Percentiles rank a stretch among this genome's conserved stretches.
Evolutionary conservation across 2,113 vertebrate species (phyloP).

Genomic region (Thamnophis sirtalis): DNA sequence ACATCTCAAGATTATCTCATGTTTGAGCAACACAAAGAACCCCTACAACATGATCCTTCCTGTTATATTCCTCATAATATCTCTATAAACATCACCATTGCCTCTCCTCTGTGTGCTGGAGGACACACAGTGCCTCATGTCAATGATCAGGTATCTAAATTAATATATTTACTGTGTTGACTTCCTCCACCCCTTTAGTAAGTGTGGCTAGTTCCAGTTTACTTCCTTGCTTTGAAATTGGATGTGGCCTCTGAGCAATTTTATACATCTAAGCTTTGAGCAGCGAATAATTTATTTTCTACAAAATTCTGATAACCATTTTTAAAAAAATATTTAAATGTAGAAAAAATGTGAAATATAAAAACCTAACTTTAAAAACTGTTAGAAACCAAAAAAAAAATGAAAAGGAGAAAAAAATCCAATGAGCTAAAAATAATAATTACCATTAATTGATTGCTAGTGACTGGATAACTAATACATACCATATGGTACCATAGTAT

Average conservation of each 20-base stretch:
- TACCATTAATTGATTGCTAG: background rate
- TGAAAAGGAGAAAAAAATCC: background rate
- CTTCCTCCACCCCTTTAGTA: background rate
- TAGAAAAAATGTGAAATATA: background rate
- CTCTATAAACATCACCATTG: background rate
- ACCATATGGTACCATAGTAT: background rate
- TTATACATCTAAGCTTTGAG: background rate
- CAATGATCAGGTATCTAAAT: background rate
- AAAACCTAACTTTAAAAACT: background rate
- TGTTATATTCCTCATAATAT: background rate
- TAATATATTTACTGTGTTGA: background rate
- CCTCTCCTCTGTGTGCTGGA: background rate
- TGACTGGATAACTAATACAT: background rate
- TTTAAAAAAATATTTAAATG: background rate
- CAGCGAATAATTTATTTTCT: background rate
- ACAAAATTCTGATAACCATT: background rate
- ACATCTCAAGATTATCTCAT: background rate
- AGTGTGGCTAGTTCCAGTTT: background rate
- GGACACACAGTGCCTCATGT: background rate
- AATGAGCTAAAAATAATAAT: background rate
- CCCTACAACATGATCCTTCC: background rate
- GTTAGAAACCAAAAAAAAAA: background rate
- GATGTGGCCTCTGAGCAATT: background rate
- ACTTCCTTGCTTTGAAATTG: background rate
- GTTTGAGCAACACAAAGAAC: too few species aligned